Conservation (phyloP, 2,888 invertebrate genomes). For the Drosophila macrospina region DNA sequence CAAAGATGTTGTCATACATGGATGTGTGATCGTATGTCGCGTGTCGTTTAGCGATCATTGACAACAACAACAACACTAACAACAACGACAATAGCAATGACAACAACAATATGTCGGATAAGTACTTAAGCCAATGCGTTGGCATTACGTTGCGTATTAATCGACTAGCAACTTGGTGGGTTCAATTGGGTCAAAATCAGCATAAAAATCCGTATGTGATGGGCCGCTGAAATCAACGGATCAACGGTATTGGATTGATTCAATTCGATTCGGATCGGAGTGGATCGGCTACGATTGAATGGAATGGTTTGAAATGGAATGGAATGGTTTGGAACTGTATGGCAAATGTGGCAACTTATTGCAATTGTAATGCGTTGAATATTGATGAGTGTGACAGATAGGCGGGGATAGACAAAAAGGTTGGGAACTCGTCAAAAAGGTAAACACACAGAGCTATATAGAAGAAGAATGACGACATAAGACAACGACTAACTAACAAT, state of each 20-base stretch:
- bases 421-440: conserved; percentile 8
- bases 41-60: conserved; percentile 36
- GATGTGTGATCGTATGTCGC: conserved; percentile 41
- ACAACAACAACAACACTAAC: conserved; percentile 15
- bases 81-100: conserved; percentile 4
- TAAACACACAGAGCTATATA: conserved; percentile 10
- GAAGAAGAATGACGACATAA: not conserved
- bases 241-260: conserved; percentile 43
- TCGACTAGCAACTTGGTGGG: conserved; percentile 52
- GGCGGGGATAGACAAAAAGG: conserved; percentile 35
- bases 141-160: conserved; percentile 68
- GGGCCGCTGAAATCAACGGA: conserved; percentile 67
- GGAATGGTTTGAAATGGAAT: conserved; percentile 23
- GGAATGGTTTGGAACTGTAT: conserved; percentile 45
- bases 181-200: conserved; percentile 81
- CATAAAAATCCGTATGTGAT: conserved; percentile 75
- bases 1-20: conserved; percentile 11
- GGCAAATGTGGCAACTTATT: conserved; percentile 72
- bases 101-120: conserved; percentile 24
- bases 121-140: conserved; percentile 54
- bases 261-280: conserved; percentile 17
- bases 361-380: conserved; percentile 82
- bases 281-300: conserved; percentile 30
- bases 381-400: conserved; percentile 67
- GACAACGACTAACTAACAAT: conserved; percentile 33